These are phyloP conservation scores for Eristalis tenax DNA, from an alignment of 2,888 invertebrate genomes.

Conservation along the genomic window DNA sequence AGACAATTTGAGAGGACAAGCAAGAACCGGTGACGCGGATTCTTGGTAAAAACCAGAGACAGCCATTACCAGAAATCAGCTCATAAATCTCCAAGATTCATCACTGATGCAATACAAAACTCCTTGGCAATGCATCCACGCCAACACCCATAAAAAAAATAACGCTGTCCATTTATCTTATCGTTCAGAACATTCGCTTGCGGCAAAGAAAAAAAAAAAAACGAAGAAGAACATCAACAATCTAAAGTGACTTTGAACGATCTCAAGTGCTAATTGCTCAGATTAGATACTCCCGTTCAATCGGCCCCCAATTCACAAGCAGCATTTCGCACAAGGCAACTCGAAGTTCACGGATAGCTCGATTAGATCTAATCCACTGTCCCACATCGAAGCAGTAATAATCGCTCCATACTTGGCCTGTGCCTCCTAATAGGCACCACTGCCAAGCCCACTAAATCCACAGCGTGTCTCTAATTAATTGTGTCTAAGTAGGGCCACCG, in stretches of 20 bases:
- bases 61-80: no score
- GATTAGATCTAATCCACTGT: neutral
- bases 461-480: conserved; percentile 8
- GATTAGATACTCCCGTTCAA: neutral
- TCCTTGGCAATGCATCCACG: neutral
- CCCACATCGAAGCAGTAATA: neutral
- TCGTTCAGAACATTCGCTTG: neutral
- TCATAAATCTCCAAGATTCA: no score
- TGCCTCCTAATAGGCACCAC: neutral
- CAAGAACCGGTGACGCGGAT: no score
- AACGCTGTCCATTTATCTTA: neutral
- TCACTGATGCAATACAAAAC: neutral
- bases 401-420: neutral
- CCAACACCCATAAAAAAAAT: neutral
- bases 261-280: neutral
- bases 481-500: conserved; percentile 1
- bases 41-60: no score
- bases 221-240: neutral
- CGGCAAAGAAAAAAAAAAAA: no score
- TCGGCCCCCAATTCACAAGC: neutral
- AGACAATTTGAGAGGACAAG: no score
- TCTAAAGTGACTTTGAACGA: neutral
- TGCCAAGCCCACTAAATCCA: neutral
- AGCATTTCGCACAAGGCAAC: neutral
- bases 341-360: neutral